These are phyloP conservation scores for human (Homo sapiens) DNA, from an alignment of 2,113 vertebrate species.

Conservation along the genomic window DNA sequence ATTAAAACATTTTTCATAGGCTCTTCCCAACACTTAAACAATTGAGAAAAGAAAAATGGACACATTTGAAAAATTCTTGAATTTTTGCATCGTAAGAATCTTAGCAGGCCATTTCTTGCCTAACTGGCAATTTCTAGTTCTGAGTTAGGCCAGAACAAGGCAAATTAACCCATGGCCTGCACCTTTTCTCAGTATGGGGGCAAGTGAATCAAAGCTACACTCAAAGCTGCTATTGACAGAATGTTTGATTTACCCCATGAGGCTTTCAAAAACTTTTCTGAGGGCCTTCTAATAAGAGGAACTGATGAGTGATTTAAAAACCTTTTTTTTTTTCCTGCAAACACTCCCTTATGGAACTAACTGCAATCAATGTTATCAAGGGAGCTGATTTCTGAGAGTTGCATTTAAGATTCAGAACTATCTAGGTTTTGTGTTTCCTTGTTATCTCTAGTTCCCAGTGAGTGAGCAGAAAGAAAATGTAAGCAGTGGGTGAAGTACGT, in stretches of 20 bases:
- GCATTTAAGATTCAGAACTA: slow-evolving; percentile 38
- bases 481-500: not conserved
- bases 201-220: slow-evolving; percentile 43
- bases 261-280: slow-evolving; percentile 57
- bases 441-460: not conserved
- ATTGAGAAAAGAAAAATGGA: not conserved
- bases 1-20: not conserved
- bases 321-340: not conserved
- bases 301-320: slow-evolving; percentile 43
- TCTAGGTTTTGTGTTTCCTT: not conserved
- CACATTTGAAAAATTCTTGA: not conserved
- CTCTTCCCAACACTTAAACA: not conserved
- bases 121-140: not conserved
- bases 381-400: slow-evolving; percentile 12
- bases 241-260: slow-evolving; percentile 47
- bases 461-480: not conserved
- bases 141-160: not conserved
- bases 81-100: not conserved
- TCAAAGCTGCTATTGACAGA: slow-evolving; percentile 17
- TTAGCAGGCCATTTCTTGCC: not conserved
- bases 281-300: slow-evolving; percentile 6
- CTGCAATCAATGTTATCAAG: slow-evolving; percentile 23
- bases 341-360: slow-evolving; percentile 34
- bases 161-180: slow-evolving; percentile 11
- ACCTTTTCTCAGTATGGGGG: slow-evolving; percentile 16